A percentile compares a stretch with the other conserved stretches of the same genome.
Conservation (phyloP, 2,113 vertebrate species). For the Cathartes aura region DNA sequence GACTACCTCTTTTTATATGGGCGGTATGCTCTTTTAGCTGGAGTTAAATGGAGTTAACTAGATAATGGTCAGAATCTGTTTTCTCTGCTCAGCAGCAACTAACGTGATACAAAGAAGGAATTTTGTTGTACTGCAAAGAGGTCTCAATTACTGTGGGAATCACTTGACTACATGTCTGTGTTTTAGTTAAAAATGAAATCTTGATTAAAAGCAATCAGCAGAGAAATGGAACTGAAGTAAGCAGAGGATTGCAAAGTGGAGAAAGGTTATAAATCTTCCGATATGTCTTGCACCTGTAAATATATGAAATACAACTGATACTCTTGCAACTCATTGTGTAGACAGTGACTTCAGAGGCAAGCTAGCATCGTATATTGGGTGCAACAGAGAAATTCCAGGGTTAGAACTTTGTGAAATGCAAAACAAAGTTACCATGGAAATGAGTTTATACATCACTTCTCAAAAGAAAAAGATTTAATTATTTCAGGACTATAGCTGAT, state of each 20-base stretch:
- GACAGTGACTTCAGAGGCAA: not conserved
- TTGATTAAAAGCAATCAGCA: not conserved
- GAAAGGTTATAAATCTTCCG: not conserved
- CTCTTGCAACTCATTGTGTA: not conserved
- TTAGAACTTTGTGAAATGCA: not conserved
- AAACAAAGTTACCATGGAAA: not conserved
- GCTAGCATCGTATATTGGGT: fast-evolving
- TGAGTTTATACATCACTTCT: not conserved
- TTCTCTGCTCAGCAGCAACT: not conserved
- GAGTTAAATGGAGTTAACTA: not conserved
- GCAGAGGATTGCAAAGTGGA: not conserved
- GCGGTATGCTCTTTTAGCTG: not conserved
- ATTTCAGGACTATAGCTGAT: not conserved
- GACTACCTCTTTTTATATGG: not conserved
- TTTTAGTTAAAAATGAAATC: not conserved
- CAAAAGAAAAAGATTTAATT: not conserved
- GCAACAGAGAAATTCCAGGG: not conserved
- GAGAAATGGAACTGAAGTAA: not conserved
- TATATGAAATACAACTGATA: not conserved
- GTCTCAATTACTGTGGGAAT: not conserved
- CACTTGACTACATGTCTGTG: not conserved
- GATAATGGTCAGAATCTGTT: not conserved
- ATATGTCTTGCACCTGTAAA: not conserved
- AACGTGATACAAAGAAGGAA: not conserved
- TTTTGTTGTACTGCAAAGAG: not conserved